Evolutionary conservation across 2,888 invertebrate genomes (phyloP).

Genomic region (Conops quadrifasciatus): DNA sequence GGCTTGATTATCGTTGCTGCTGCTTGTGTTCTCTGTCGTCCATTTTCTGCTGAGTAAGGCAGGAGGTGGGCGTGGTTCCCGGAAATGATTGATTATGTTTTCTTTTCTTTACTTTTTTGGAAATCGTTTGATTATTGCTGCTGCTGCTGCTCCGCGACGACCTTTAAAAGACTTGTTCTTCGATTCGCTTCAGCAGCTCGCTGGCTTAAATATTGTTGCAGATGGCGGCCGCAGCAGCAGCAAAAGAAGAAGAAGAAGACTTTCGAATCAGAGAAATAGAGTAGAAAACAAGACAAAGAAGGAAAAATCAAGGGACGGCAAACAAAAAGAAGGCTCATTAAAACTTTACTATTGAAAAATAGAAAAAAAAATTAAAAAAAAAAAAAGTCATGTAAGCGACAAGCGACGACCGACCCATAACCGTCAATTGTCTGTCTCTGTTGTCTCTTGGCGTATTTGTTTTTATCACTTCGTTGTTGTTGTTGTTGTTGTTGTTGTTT

Average conservation of each 20-base stretch:
- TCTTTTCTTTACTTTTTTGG: conserved; percentile 38
- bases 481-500: conserved; percentile 18
- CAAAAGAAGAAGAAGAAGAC: no score
- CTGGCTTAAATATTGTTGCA: no score
- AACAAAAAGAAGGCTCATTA: background rate
- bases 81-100: conserved; percentile 61
- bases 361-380: no score
- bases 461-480: background rate
- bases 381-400: no score
- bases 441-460: no score
- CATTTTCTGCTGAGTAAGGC: conserved; percentile 62
- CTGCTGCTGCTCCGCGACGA: conserved; percentile 15
- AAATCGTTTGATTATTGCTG: background rate
- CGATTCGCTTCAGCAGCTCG: conserved; percentile 32
- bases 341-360: no score
- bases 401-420: no score
- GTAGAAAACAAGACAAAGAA: no score
- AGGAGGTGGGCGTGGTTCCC: conserved; percentile 63
- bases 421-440: no score
- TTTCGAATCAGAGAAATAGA: no score
- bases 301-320: background rate
- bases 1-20: background rate
- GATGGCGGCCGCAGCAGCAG: no score
- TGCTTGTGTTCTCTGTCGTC: conserved; percentile 47
- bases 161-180: conserved; percentile 30